Percentiles rank a stretch among this genome's conserved stretches.
Evolutionary conservation across 2,888 invertebrate genomes (phyloP).

Genomic region (Drosophila anceps): DNA sequence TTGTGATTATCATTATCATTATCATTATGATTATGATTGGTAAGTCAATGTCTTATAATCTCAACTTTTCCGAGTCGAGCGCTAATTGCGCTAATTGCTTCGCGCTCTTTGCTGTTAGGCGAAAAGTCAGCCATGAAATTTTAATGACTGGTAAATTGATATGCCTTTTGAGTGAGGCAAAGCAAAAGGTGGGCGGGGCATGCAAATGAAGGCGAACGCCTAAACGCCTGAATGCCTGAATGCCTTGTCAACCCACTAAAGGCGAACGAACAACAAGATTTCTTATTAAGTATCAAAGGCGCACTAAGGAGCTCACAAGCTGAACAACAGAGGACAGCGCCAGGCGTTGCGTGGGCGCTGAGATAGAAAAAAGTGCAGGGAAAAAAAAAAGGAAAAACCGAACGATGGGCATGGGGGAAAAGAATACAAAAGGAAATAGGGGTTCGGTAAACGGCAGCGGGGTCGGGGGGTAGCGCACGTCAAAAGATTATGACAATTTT

Average conservation of each 20-base stretch:
- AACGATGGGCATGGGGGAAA: slow-evolving; percentile 19
- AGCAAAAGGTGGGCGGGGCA: slow-evolving; percentile 17
- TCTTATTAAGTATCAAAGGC: slow-evolving; percentile 81
- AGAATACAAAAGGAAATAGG: slow-evolving; percentile 35
- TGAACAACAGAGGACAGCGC: slow-evolving; percentile 34
- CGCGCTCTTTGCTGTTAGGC: slow-evolving; percentile 63
- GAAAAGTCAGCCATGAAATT: slow-evolving; percentile 77
- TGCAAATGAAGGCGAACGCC: slow-evolving; percentile 68
- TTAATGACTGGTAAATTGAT: slow-evolving; percentile 79
- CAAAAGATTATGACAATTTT: slow-evolving; percentile 84
- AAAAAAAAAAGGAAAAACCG: background rate
- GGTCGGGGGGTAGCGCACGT: slow-evolving; percentile 68
- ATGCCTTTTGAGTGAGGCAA: slow-evolving; percentile 72
- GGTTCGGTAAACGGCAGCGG: slow-evolving; percentile 28
- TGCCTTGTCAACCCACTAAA: slow-evolving; percentile 64
- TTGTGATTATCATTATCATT: background rate
- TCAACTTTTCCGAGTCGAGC: slow-evolving; percentile 27
- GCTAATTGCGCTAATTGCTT: slow-evolving; percentile 73
- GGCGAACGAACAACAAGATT: slow-evolving; percentile 53
- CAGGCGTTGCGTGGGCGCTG: slow-evolving; percentile 45
- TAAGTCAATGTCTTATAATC: slow-evolving; percentile 35
- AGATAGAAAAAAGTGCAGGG: slow-evolving; percentile 24
- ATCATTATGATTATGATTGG: slow-evolving; percentile 47
- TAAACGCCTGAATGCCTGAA: slow-evolving; percentile 17
- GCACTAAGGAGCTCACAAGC: slow-evolving; percentile 31